Base-by-base conservation (phyloP, 2,797 vertebrate species). In the Leuciscus waleckii region DNA sequence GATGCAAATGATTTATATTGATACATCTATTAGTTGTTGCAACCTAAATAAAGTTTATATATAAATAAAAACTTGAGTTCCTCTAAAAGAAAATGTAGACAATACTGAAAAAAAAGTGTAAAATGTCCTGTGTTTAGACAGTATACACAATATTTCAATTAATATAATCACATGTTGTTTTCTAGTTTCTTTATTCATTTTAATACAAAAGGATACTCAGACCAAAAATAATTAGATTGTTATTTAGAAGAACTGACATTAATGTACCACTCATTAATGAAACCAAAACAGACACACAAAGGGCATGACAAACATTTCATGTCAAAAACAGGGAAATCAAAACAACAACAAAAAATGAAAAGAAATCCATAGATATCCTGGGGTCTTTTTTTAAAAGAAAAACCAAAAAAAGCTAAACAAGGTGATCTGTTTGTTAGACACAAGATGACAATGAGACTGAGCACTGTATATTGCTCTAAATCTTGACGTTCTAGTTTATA, bases 181-280 rank as follows among this genome's bases (percentile, higher is more conserved):
- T 82, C 73, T 65, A 85, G 91, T 91, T 92, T 89, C 83, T 92
- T 93, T 91, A 92, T 93, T 93, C 23, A 87, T 91, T 94, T 93
- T 90, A 88, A 93, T 95, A 94, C 84, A 94, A 95, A 94, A 94
- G 86, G 89, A 92, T 89, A 92, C 82, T 91, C 87, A 85, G 89
- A 92, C 88, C 88, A 93, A 93, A 93, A 92, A 93, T 92, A 91
- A 92, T 92, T 86, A 88, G 86, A 90, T 90, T 85, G 86, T 90
- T 92, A 92, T 91, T 92, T 88, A 86, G 90, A 90, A 91, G 91
- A 85, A 91, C 84, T 88, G 91, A 92, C 88, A 92, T 84, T 93
- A 89, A 90, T 86, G 85, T 87, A 88, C 68, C 91, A 93, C 89
- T 92, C 91, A 91, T 85, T 84, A 89, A 90, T 88, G 88, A 77